Conservation (phyloP, 2,888 invertebrate species). For the Protophormia terraenovae region DNA sequence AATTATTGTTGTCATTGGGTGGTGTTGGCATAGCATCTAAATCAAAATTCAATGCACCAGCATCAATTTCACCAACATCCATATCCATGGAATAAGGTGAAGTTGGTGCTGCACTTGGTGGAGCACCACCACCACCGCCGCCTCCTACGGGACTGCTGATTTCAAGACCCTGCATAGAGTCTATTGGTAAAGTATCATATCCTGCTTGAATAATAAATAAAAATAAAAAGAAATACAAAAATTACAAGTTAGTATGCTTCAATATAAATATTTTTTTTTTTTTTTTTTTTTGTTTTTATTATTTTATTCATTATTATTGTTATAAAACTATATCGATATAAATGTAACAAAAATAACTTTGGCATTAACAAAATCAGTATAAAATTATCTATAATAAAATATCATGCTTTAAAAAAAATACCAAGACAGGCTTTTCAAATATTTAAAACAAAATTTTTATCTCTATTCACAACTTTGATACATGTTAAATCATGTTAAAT, state of each 20-base stretch:
- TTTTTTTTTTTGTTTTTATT: not conserved
- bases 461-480: too few relatives aligned
- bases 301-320: not conserved
- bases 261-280: not conserved
- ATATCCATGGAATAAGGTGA: slow-evolving; percentile 92
- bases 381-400: not conserved
- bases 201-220: slow-evolving; percentile 82
- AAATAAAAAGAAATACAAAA: slow-evolving; percentile 38
- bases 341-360: slow-evolving; percentile 10
- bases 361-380: not conserved
- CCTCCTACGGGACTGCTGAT: slow-evolving; percentile 85
- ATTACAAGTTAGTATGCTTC: slow-evolving; percentile 56
- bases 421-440: not conserved
- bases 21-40: slow-evolving; percentile 89
- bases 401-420: slow-evolving; percentile 3
- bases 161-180: slow-evolving; percentile 97
- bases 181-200: slow-evolving; percentile 99
- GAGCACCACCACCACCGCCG: slow-evolving; percentile 74
- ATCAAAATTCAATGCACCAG: slow-evolving; percentile 90
- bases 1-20: slow-evolving; percentile 94
- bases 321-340: not conserved
- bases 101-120: slow-evolving; percentile 81
- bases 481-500: too few relatives aligned
- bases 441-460: too few relatives aligned
- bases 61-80: slow-evolving; percentile 90